Conservation (phyloP, 37 sponge, comb jelly and placozoan species). For the Oopsacas minuta region DNA sequence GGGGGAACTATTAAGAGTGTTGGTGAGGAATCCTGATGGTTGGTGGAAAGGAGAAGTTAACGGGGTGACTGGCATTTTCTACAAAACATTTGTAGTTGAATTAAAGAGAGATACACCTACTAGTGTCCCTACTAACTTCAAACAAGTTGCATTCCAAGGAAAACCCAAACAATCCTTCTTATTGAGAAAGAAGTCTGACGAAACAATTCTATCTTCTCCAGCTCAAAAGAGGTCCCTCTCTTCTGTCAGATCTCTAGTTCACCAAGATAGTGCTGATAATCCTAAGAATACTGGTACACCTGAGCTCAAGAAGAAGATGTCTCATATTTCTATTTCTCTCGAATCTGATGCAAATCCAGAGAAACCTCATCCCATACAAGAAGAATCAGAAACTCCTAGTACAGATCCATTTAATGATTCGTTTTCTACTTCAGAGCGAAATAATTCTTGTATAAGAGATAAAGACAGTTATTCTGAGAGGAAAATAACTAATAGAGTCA, state of each 20-base stretch:
- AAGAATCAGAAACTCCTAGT: background rate
- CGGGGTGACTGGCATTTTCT: background rate
- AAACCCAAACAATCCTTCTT: background rate
- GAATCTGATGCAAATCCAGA: background rate
- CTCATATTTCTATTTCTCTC: background rate
- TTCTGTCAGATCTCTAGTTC: background rate
- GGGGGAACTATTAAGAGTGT: background rate
- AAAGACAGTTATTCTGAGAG: background rate
- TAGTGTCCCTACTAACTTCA: background rate
- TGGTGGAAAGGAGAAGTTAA: slow-evolving; percentile 2
- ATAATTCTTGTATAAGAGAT: background rate
- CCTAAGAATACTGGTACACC: background rate
- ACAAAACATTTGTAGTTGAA: background rate
- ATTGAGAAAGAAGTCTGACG: background rate
- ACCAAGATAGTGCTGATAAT: background rate
- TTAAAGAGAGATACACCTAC: background rate
- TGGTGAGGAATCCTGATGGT: background rate
- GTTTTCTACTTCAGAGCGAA: background rate
- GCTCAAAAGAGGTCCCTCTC: background rate
- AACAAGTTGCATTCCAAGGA: background rate
- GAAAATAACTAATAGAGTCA: background rate
- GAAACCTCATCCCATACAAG: background rate
- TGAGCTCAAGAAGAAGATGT: background rate
- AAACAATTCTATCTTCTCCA: background rate
- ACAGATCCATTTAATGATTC: too few species aligned